Base-by-base conservation (phyloP, 1,140 invertebrate species). In the Coptotermes formosanus region DNA sequence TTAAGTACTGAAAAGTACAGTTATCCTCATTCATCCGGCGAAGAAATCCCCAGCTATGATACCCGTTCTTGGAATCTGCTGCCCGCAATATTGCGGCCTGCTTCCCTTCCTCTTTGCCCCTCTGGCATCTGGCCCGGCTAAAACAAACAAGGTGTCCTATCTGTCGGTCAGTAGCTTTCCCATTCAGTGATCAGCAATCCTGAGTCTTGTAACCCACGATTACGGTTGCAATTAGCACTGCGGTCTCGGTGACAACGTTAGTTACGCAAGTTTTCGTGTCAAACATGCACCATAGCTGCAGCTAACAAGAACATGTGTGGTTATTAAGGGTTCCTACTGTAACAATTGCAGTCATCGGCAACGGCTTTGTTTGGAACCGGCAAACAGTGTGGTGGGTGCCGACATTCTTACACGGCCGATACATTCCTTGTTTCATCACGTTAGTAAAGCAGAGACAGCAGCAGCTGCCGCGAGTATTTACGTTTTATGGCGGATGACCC, bases 191-290 rank as follows among this genome's bases (percentile, higher is more conserved):
- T 55, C 45, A 21, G 14, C 19, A 16, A 55, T 55, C 52, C 38
- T 19, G 52, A 55, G 52, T 16, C 64, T 30, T 14, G 64, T 11
- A 75, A 1, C 64, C 64, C 25, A 25, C 9, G 64, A 75, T 75
- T 64, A 64, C 2, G 59, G 59, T 64, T 64, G 59, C 59, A 64
- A 64, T 64, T 64, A 64, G 21, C 64, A 75, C 64, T 30, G 25
- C 11, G 64, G 25, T 30, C 7, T 25, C 14, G 1, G 64, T 75
- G 8, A 30, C 64, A 75, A 75, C n/a, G 64, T 75, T 30, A 75
- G 25, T 75, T 75, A 75, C 30, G 64, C 64, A 64, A 64, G 59
- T 64, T 64, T 64, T 64, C 59, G 59, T 64, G 64, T 75, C 64
- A 14, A 9, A 30, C 64, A 11, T 75, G 64, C 25, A 30, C 64